A percentile compares a stretch with the other conserved stretches of the same genome.
These are phyloP conservation scores for Noctua janthina DNA, from an alignment of 2,888 invertebrate genomes.

Conservation along the genomic window DNA sequence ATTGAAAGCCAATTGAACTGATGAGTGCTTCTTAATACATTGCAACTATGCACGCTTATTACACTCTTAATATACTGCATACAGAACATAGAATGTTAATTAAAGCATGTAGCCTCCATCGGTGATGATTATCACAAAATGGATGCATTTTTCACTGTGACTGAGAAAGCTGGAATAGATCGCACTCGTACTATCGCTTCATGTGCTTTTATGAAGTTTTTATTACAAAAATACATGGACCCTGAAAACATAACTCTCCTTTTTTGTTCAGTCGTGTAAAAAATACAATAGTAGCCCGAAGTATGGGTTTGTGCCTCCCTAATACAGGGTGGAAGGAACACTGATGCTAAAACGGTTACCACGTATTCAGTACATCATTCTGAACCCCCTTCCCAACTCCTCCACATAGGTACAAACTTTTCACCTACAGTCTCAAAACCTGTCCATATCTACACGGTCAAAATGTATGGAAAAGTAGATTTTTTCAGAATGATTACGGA, in stretches of 20 bases:
- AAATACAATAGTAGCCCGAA: neutral
- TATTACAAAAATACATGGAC: neutral
- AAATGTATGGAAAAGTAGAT: too few relatives aligned
- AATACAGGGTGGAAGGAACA: neutral
- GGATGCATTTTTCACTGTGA: neutral
- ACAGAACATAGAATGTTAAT: neutral
- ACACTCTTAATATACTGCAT: neutral
- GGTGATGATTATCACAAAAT: neutral
- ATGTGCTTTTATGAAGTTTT: neutral
- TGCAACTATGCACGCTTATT: constrained; percentile 15
- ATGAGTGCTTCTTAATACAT: constrained; percentile 47
- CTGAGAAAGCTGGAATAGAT: neutral
- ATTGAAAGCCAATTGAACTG: constrained; percentile 50
- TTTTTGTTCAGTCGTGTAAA: neutral
- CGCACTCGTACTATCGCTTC: neutral
- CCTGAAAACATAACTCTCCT: neutral
- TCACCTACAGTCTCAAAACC: too few relatives aligned
- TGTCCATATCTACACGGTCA: too few relatives aligned
- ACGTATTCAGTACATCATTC: too few relatives aligned
- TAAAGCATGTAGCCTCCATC: neutral
- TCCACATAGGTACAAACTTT: too few relatives aligned
- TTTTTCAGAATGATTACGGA: too few relatives aligned
- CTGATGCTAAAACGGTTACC: neutral
- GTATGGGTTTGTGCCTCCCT: neutral
- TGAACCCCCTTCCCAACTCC: too few relatives aligned